A percentile compares a stretch with the other conserved stretches of the same genome.
These are phyloP conservation scores for Otolemur garnettii DNA, from an alignment of 2,113 vertebrate species.

Conservation along the genomic window DNA sequence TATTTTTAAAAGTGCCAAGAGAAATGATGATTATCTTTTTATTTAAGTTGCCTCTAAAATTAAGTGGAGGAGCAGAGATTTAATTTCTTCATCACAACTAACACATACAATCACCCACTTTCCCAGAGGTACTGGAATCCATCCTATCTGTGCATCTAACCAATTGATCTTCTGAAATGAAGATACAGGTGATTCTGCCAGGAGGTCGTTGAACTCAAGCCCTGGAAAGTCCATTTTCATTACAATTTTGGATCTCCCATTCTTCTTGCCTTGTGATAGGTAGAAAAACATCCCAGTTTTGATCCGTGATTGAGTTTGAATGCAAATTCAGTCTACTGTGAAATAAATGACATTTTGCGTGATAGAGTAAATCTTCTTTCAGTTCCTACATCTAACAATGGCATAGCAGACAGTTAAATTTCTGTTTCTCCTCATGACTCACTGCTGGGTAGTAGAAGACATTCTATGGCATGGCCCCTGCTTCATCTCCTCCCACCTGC, in stretches of 20 bases:
- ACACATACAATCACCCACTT: not conserved
- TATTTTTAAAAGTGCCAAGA: constrained; percentile 70
- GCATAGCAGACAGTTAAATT: not conserved
- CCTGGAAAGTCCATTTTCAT: not conserved
- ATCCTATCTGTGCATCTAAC: no score
- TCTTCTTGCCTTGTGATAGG: not conserved
- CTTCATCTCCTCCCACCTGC: no score
- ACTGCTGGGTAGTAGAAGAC: no score
- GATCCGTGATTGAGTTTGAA: not conserved
- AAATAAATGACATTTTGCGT: not conserved
- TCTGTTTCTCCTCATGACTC: not conserved
- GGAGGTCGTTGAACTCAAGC: not conserved
- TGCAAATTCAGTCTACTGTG: not conserved
- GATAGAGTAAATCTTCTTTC: not conserved
- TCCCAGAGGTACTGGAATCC: not conserved
- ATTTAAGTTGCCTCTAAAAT: constrained; percentile 57
- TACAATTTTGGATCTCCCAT: not conserved
- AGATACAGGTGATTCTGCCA: not conserved
- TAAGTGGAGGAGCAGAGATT: constrained; percentile 58
- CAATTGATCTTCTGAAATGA: not conserved
- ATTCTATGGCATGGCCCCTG: fast-evolving
- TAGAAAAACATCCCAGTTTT: not conserved
- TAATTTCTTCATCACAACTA: not conserved
- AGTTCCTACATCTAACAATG: not conserved
- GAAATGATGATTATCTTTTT: constrained; percentile 71